Conservation (phyloP, 2,113 vertebrate species). For the Microcebus griseorufus region DNA sequence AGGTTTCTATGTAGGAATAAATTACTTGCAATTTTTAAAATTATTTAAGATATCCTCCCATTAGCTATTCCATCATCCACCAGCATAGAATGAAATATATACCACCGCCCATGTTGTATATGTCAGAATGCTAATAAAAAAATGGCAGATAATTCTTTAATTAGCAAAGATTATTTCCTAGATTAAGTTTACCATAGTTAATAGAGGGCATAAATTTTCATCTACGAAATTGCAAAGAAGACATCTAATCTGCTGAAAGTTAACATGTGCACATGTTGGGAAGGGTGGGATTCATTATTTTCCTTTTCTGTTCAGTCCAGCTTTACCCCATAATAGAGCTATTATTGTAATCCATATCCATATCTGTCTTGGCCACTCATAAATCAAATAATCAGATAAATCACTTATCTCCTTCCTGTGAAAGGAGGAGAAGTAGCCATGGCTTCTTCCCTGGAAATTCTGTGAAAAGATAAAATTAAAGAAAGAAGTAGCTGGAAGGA, state of each 20-base stretch:
- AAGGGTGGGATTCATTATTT: neutral
- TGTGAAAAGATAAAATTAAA: neutral
- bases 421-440: neutral
- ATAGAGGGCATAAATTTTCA: neutral
- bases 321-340: neutral
- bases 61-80: neutral
- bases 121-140: conserved; percentile 23
- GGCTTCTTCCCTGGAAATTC: neutral
- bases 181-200: neutral
- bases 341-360: neutral
- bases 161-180: neutral
- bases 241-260: neutral
- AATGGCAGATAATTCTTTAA: neutral
- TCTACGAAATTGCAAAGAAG: neutral
- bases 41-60: neutral
- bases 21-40: neutral
- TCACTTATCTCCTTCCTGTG: neutral
- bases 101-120: neutral
- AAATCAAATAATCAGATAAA: neutral
- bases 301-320: neutral
- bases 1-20: neutral
- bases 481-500: neutral
- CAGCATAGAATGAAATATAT: neutral
- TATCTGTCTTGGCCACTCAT: neutral
- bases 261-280: neutral